These are phyloP conservation scores for Leptothorax acervorum DNA, from an alignment of 2,888 invertebrate species.

Conservation along the genomic window DNA sequence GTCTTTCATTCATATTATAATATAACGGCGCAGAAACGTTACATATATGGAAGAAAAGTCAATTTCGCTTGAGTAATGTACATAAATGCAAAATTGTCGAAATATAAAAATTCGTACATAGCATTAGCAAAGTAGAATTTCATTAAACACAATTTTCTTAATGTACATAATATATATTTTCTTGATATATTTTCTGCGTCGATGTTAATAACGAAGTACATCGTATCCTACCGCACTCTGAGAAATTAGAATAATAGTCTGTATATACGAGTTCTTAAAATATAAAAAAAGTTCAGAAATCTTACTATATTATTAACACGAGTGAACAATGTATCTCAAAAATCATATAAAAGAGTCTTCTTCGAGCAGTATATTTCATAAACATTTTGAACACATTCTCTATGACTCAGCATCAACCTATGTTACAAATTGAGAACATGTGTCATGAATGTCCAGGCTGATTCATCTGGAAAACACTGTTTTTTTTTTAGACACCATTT, in stretches of 20 bases:
- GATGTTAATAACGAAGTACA: not conserved
- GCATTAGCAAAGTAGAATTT: conserved; percentile 10
- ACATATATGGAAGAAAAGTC: not conserved
- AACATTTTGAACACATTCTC: conserved; percentile 11
- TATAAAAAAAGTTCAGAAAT: not conserved
- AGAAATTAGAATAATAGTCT: conserved; percentile 9
- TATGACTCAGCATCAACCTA: not conserved
- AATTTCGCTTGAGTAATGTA: not conserved
- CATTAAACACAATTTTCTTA: conserved; percentile 7
- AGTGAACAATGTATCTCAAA: conserved; percentile 11
- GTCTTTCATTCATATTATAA: not conserved
- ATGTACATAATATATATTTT: not conserved
- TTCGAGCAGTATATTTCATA: conserved; percentile 5
- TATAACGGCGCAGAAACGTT: not conserved
- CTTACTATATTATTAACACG: not conserved
- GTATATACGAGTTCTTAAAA: not conserved
- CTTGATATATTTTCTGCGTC: not conserved
- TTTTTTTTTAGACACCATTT: not conserved
- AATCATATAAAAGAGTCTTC: conserved; percentile 18
- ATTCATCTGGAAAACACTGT: conserved; percentile 8
- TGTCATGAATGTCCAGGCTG: not conserved
- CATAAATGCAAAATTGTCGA: conserved; percentile 10
- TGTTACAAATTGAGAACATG: conserved; percentile 1
- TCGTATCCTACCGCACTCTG: not conserved
- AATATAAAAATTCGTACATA: conserved; percentile 5